Evolutionary conservation across 2,888 invertebrate genomes (phyloP).

Genomic region (Parnassius mnemosyne): DNA sequence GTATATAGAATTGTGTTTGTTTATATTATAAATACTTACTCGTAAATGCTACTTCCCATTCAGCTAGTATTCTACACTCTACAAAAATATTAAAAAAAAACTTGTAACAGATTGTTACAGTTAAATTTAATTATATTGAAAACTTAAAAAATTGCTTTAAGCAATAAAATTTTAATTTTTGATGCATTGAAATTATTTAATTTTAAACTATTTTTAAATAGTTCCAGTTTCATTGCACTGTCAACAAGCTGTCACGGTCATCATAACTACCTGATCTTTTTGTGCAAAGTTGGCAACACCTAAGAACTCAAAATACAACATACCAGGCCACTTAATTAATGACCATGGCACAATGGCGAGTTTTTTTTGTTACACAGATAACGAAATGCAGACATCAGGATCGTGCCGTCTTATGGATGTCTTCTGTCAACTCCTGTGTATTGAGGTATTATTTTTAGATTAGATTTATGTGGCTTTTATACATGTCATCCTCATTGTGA

Average conservation of each 20-base stretch:
- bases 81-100: too few relatives aligned
- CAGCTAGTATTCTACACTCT: too few relatives aligned
- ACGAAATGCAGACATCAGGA: conserved; percentile 69
- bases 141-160: too few relatives aligned
- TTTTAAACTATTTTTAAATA: background rate
- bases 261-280: conserved; percentile 23
- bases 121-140: too few relatives aligned
- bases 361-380: conserved; percentile 49
- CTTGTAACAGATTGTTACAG: too few relatives aligned
- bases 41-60: too few relatives aligned
- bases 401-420: conserved; percentile 61
- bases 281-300: conserved; percentile 17
- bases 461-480: conserved; percentile 33
- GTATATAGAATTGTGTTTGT: too few relatives aligned
- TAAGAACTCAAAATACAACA: conserved; percentile 24
- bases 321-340: conserved; percentile 62
- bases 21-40: too few relatives aligned
- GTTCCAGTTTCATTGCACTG: background rate
- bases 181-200: too few relatives aligned
- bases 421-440: conserved; percentile 64
- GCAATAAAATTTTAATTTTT: too few relatives aligned
- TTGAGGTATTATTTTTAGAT: conserved; percentile 42
- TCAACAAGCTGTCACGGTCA: background rate
- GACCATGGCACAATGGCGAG: conserved; percentile 56
- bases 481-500: background rate